Conservation (phyloP, 2,888 invertebrate genomes). For the Meteorus colon region DNA sequence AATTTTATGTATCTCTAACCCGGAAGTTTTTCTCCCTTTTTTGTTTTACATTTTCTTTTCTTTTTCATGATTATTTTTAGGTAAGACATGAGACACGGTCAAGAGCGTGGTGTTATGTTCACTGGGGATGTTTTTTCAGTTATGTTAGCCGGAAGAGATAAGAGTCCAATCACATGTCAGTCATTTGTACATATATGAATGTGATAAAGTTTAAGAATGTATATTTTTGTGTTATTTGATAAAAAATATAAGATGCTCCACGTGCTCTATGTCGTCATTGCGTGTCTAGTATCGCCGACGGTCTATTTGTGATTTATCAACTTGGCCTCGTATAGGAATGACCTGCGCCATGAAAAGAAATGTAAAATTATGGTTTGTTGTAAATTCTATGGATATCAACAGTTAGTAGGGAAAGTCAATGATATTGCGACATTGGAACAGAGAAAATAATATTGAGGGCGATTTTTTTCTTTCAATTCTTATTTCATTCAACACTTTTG, state of each 20-base stretch:
- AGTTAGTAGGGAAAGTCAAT: not conserved
- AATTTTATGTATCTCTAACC: not conserved
- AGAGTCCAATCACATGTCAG: not conserved
- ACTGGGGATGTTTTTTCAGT: not conserved
- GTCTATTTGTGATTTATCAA: not conserved
- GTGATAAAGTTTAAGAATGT: too few relatives aligned
- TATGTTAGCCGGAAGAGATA: conserved; percentile 7
- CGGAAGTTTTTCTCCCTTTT: not conserved
- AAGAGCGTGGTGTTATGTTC: not conserved
- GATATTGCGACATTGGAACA: too few relatives aligned
- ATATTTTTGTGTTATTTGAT: not conserved
- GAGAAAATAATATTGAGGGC: too few relatives aligned
- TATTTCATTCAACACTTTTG: too few relatives aligned
- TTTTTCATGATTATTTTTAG: conserved; percentile 3
- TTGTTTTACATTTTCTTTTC: not conserved
- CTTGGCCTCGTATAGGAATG: not conserved
- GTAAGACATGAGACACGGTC: not conserved
- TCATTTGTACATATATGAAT: conserved; percentile 1
- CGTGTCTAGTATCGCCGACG: not conserved
- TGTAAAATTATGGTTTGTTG: not conserved
- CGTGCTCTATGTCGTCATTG: not conserved
- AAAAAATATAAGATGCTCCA: not conserved
- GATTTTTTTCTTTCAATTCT: too few relatives aligned
- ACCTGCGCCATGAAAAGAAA: not conserved
- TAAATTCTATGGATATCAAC: not conserved